Evolutionary conservation across 2,113 vertebrate species (phyloP), one percentile per base, ranked within the genome.

Genomic region (Cynoglossus semilaevis): DNA sequence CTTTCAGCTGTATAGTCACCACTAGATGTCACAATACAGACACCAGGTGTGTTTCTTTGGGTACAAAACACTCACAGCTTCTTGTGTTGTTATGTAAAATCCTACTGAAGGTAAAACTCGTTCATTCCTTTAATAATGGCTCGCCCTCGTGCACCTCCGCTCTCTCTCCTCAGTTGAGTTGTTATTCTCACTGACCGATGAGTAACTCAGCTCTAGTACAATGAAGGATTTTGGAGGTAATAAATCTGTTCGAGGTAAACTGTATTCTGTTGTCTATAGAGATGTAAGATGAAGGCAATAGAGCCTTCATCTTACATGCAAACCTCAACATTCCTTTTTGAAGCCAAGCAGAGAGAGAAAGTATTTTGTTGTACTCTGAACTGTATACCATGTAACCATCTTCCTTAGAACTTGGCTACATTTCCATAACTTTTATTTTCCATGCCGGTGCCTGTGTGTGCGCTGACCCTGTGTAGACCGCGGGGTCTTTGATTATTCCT

Each of bases 351-450:
- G 38, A 41, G 9, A 13, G 41, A 59, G 60, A 67, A 45, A 68
- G 49, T 17, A 58, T 52, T 64, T 67, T 47, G 58, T 67, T 48
- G 54, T 52, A 53, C 22, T 54, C 57, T 58, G 15, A 35, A 17
- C 36, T 65, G 58, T 82, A 83, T 82, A 77, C 72, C 72, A 78
- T 58, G 52, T 54, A 68, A 84, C 74, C 71, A 53, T 76, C 45
- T 66, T 57, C 57, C 54, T 81, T 60, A 76, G 78, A 87, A 78
- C 71, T 55, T 84, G 70, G 64, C 34, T 58, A 65, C 60, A 82
- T 87, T 85, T 83, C 80, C 80, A 86, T 87, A 83, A 68, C 81
- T 86, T 89, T 87, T 83, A 81, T 85, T 87, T 85, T 77, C 72
- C 58, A 37, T 17, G 57, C 65, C 57, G 65, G 51, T 76, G 53